phyloP scores from a whole-genome alignment of 2,888 invertebrate genomes.

The Bhutanitis thaidina region DNA sequence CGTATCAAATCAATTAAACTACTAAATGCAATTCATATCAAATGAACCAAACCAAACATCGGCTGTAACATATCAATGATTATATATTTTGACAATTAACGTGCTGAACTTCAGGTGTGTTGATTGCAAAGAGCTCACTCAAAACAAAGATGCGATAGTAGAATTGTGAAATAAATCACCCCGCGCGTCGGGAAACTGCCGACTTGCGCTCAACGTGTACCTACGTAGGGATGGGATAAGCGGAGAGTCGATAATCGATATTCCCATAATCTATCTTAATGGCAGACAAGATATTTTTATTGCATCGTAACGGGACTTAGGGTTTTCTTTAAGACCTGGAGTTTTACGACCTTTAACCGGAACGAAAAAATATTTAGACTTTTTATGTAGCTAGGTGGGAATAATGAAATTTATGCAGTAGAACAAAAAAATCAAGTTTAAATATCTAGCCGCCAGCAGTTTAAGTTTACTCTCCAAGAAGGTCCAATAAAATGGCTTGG shows the following conservation, averaged over 20 bases:
- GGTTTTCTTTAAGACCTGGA: neutral
- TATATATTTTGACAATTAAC: too few relatives aligned
- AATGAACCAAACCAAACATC: too few relatives aligned
- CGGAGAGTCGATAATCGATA: constrained; percentile 2
- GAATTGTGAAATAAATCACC: constrained; percentile 60
- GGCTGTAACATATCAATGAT: too few relatives aligned
- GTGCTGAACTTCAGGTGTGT: constrained; percentile 20
- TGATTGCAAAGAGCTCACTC: constrained; percentile 33
- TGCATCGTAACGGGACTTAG: neutral
- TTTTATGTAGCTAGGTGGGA: too few relatives aligned
- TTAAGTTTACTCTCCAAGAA: too few relatives aligned
- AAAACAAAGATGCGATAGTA: constrained; percentile 38
- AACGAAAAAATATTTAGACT: neutral
- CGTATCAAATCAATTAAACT: too few relatives aligned
- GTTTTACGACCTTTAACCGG: neutral
- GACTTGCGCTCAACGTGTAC: constrained; percentile 43
- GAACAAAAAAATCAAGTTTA: too few relatives aligned
- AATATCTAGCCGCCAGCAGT: too few relatives aligned
- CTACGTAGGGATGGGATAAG: constrained; percentile 26
- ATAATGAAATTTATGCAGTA: too few relatives aligned
- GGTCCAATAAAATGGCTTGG: too few relatives aligned
- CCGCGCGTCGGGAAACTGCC: constrained; percentile 58
- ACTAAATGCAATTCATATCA: too few relatives aligned
- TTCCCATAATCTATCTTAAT: constrained; percentile 10
- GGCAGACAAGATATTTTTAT: neutral